Base-by-base conservation (phyloP, 92 coral and sea anemone species). In the Porites evermanni region DNA sequence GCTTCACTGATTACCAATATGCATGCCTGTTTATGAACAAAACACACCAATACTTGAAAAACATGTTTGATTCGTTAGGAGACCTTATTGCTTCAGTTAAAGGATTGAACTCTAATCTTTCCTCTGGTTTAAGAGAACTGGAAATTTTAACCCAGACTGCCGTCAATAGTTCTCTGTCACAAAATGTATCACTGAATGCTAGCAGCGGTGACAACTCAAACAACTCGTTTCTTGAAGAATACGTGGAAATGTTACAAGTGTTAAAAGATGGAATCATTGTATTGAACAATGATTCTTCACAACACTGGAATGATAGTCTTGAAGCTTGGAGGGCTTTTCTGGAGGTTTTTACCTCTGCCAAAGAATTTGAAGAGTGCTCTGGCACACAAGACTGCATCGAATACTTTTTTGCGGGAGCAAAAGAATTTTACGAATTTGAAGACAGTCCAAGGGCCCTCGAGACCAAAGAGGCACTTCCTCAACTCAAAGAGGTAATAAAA, bases 321-420 rank as follows among this genome's bases (percentile, higher is more conserved):
- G 78, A 80, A 17, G 77, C 77, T 64, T 92, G 95, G 95, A 89
- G 78, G 80, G 91, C 91, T 8, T 84, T 87, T 47, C 88, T 80
- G 6, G 95, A 92, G 66, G 86, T 77, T 12, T 77, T 89, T 6
- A 88, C 93, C 8, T 58, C 75, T 12, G 83, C 56, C 8, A 59
- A 81, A 53, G 87, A 85, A n/a, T 89, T 92, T 68, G 47, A 78
- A 69, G 88, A 86, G 60, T 92, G 95, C 18, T 66, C 95, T 16
- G 92, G 95, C 18, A 77, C 92, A 14, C 77, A 72, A 14, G 95
- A 92, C 64, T 92, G 95, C 56, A 69, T 92, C 59, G 84, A 81
- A 16, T 78, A 82, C 52, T 52, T 86, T 21, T 84, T 89, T 70
- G 87, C 89, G 14, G 89, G 90, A 7, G 78, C 79, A 72, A 79